Evolutionary conservation across 1,140 invertebrate species (phyloP), one percentile per base, ranked within the genome.

Genomic region (Diorhabda carinulata): DNA sequence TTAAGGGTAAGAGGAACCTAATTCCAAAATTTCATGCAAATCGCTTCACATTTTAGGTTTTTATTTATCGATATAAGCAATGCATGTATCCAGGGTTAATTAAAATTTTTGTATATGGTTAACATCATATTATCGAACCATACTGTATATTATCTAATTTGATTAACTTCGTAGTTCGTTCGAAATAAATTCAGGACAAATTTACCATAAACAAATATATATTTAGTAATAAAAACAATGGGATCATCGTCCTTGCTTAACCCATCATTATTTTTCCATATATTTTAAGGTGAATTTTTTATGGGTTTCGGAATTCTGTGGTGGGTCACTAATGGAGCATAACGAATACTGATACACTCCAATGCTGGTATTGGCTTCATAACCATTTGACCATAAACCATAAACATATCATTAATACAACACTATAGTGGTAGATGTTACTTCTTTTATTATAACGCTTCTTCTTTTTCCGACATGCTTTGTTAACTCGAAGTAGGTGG

Each of bases 301-400:
- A 8, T 8, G 8, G 10, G 10, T 62, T 62, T 44, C 41, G 44
- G 43, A 62, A 62, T 62, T 64, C 56, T 64, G 44, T 40, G 47
- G 43, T 41, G 10, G 44, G 25, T n/a, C 57, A 4, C 65, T 67
- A 67, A 67, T 67, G 65, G 57, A 67, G 65, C 65, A 67, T 67
- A 52, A 67, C 56, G 58, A 67, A 67, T 66, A 67, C 60, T 57
- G 65, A 67, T 67, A 47, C 65, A 67, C 57, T 67, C 60, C 65
- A 67, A 40, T 67, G 65, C 65, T 67, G 65, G 65, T 67, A 57
- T 67, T 67, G 65, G 65, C 58, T 67, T 42, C 25, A 60, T 67
- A 67, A 60, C 45, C 65, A 60, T 67, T 59, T 67, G 43, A 67
- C 57, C 65, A 67, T 67, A 67, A 67, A 67, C 65, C 65, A 67